Evolutionary conservation across 2,797 vertebrate genomes (phyloP).

Genomic region (Darevskia nairensis): DNA sequence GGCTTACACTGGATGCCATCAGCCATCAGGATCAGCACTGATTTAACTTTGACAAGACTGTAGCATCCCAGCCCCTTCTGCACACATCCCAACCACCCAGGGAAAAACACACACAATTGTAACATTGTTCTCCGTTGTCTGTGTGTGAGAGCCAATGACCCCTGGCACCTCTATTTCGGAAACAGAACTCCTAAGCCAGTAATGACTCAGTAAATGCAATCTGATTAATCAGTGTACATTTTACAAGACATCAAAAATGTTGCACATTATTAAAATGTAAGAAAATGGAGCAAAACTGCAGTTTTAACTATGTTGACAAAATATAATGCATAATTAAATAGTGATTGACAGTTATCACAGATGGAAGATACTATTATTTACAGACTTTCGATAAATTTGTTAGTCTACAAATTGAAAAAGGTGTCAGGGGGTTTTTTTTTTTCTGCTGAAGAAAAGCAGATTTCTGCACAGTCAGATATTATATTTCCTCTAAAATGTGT

Average conservation of each 20-base stretch:
- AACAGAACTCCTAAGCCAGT: constrained; percentile 25
- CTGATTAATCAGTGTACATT: constrained; percentile 25
- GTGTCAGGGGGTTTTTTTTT: neutral
- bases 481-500: constrained; percentile 2
- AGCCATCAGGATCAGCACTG: neutral
- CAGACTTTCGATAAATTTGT: constrained; percentile 9
- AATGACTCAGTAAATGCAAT: constrained; percentile 17
- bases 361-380: constrained; percentile 21
- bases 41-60: neutral
- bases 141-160: neutral
- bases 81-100: neutral
- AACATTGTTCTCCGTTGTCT: neutral
- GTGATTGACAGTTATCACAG: constrained; percentile 13
- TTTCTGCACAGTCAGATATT: neutral
- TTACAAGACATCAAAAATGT: constrained; percentile 14
- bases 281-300: constrained; percentile 36
- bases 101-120: neutral
- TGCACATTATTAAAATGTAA: constrained; percentile 32
- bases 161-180: constrained; percentile 6
- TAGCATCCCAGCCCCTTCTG: neutral
- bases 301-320: constrained; percentile 16
- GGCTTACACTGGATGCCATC: too few species aligned
- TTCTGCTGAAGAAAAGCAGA: neutral
- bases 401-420: neutral
- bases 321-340: constrained; percentile 13